Conservation (phyloP, 2,888 invertebrate genomes). For the Euzophera pinguis region DNA sequence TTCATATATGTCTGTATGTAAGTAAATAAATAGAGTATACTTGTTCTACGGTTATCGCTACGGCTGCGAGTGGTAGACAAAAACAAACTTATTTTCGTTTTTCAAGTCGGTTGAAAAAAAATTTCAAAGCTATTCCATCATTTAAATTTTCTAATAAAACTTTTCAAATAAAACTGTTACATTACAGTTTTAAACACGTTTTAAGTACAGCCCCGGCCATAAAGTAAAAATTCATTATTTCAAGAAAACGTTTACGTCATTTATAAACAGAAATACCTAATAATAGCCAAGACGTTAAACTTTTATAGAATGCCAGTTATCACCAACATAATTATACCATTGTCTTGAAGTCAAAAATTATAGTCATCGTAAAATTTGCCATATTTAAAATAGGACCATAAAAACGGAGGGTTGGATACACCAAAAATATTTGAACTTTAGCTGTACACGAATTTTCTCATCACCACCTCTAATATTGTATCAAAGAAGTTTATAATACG, state of each 20-base stretch:
- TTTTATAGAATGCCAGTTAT: conserved; percentile 64
- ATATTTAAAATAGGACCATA: conserved; percentile 72
- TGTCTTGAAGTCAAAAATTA: conserved; percentile 69
- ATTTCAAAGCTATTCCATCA: neutral
- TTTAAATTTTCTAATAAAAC: neutral
- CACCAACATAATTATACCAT: conserved; percentile 74
- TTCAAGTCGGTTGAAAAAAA: no score
- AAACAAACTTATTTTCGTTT: no score
- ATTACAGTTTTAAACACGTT: neutral
- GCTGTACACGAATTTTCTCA: no score
- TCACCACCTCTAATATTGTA: no score
- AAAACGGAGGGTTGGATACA: conserved; percentile 54
- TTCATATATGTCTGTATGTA: no score
- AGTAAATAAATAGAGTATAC: no score
- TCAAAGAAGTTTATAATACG: no score
- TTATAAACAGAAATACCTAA: conserved; percentile 41
- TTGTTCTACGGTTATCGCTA: no score
- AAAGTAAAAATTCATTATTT: conserved; percentile 4
- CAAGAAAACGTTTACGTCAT: conserved; percentile 21
- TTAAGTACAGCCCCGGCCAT: neutral
- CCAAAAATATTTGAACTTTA: conserved; percentile 35
- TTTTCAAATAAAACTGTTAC: neutral
- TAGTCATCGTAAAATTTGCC: conserved; percentile 64
- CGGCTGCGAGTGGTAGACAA: no score
- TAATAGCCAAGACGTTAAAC: conserved; percentile 36